Percentiles rank a stretch among this genome's conserved stretches.
Evolutionary conservation across 2,888 invertebrate species (phyloP).

Genomic region (Pedicia rivosa): DNA sequence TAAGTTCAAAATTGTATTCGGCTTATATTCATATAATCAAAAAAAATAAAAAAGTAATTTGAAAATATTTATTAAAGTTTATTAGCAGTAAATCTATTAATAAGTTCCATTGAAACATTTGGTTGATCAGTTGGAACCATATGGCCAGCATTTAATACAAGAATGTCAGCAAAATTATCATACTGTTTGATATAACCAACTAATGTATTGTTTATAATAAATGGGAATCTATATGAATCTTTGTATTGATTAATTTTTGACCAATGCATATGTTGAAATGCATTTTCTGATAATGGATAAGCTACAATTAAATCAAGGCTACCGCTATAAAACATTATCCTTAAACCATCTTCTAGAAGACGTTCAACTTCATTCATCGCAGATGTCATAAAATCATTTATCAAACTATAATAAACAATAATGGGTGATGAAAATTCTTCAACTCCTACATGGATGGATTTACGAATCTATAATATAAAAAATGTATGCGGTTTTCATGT

Average conservation of each 20-base stretch:
- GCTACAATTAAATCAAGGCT: conserved; percentile 49
- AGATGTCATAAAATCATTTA: conserved; percentile 38
- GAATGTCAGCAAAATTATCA: conserved; percentile 40
- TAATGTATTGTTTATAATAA: conserved; percentile 33
- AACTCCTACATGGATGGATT: conserved; percentile 37
- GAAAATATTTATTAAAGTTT: no score
- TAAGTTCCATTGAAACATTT: conserved; percentile 39
- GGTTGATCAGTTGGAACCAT: conserved; percentile 50
- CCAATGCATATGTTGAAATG: conserved; percentile 32
- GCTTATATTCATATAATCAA: no score
- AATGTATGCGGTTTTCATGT: background rate
- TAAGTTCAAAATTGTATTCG: no score
- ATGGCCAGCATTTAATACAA: conserved; percentile 48
- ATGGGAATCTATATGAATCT: conserved; percentile 29
- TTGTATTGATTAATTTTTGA: conserved; percentile 33
- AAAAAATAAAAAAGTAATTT: no score
- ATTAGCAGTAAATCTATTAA: conserved; percentile 40
- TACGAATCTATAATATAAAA: conserved; percentile 24
- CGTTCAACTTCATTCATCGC: conserved; percentile 40
- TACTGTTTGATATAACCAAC: conserved; percentile 40
- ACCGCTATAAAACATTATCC: conserved; percentile 30
- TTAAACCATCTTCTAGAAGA: conserved; percentile 34
- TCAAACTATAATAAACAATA: conserved; percentile 34
- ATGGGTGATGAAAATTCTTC: conserved; percentile 35
- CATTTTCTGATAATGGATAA: conserved; percentile 42